phyloP scores from a whole-genome alignment of 2,888 invertebrate genomes.

The Drosophila atroscutellata region DNA sequence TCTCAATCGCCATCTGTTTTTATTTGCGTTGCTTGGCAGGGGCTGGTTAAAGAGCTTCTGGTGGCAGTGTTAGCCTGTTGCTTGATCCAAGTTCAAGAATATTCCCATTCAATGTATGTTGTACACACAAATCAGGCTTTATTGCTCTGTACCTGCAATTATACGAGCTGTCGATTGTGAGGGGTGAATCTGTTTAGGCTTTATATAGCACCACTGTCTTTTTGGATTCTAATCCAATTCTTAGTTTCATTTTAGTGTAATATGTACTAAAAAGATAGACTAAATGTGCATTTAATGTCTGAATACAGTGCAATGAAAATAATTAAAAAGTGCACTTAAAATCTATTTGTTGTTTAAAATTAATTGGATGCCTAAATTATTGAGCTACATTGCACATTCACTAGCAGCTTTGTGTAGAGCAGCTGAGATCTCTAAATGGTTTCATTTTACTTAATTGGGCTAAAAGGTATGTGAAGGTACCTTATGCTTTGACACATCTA shows the following conservation, averaged over 20 bases:
- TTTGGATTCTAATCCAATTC: background rate
- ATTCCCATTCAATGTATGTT: slow-evolving; percentile 18
- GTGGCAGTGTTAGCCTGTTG: slow-evolving; percentile 32
- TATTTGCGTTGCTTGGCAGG: slow-evolving; percentile 16
- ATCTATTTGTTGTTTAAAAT: background rate
- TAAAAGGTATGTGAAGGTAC: background rate
- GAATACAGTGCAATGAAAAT: background rate
- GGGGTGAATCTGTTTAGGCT: background rate
- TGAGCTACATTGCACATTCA: background rate
- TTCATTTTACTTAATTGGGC: slow-evolving; percentile 7
- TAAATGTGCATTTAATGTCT: background rate
- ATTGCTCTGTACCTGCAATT: slow-evolving; percentile 3
- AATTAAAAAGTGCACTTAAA: background rate
- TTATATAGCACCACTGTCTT: background rate
- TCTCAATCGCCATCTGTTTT: slow-evolving; percentile 29
- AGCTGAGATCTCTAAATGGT: background rate
- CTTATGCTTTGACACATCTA: slow-evolving; percentile 26
- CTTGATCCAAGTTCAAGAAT: slow-evolving; percentile 35
- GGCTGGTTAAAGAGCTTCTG: background rate
- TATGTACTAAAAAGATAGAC: background rate
- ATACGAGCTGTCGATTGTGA: background rate
- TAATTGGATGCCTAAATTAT: background rate
- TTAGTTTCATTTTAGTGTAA: background rate
- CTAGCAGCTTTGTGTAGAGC: background rate
- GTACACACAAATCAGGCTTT: slow-evolving; percentile 3